Conservation (phyloP, 1,140 invertebrate species). For the Rhynchophorus ferrugineus region DNA sequence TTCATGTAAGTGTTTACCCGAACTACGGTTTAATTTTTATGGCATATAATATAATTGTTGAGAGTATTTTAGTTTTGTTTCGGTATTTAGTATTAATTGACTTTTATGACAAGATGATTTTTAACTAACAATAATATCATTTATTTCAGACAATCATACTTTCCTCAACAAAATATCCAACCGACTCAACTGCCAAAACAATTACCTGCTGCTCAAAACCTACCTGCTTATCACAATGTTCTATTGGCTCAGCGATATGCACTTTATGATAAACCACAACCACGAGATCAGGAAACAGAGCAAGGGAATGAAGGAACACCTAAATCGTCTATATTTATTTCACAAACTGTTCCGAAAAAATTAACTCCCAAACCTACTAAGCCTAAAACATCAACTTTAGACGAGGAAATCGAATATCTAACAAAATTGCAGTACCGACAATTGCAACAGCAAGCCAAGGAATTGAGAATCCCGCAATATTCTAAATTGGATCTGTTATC, state of each 20-base stretch:
- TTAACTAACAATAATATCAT: too few species aligned
- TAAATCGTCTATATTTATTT: neutral
- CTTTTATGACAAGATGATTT: too few species aligned
- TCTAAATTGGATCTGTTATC: neutral
- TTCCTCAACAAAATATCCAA: neutral
- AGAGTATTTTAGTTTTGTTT: too few species aligned
- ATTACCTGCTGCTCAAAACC: conserved; percentile 9
- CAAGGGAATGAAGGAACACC: neutral
- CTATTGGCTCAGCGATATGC: conserved; percentile 11
- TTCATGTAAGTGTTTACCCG: neutral
- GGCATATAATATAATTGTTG: too few species aligned
- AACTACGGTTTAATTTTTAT: too few species aligned
- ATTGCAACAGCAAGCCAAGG: conserved; percentile 2
- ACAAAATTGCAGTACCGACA: conserved; percentile 4
- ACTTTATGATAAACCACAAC: conserved; percentile 12
- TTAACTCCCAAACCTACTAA: neutral
- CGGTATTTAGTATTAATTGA: too few species aligned
- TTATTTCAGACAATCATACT: neutral
- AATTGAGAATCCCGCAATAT: conserved; percentile 2
- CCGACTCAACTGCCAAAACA: neutral
- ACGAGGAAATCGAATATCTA: conserved; percentile 5
- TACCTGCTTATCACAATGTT: conserved; percentile 14
- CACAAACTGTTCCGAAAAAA: conserved; percentile 1
- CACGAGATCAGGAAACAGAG: conserved; percentile 2
- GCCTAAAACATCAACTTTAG: neutral